Percentiles rank a stretch among this genome's conserved stretches.
Conservation (phyloP, 2,113 vertebrate species). For the Grammomys surdaster region DNA sequence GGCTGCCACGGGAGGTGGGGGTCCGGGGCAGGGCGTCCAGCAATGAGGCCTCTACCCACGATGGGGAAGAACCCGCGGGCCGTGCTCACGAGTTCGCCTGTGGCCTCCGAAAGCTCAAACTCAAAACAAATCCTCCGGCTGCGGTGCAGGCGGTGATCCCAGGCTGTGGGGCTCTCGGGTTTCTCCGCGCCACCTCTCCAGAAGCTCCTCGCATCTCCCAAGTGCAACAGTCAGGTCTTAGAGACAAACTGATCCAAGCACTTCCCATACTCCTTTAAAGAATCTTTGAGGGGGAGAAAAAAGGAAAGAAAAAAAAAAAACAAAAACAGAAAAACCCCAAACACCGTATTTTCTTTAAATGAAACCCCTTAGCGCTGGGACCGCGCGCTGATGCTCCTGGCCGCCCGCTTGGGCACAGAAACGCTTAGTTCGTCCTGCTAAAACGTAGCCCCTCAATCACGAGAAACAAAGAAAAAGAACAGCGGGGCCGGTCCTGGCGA, state of each 20-base stretch:
- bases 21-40: conserved; percentile 56
- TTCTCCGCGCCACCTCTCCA: conserved; percentile 63
- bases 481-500: conserved; percentile 89
- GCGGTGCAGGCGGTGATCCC: conserved; percentile 88
- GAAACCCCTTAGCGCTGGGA: conserved; percentile 85
- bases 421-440: conserved; percentile 78
- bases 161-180: conserved; percentile 79
- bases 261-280: conserved; percentile 82
- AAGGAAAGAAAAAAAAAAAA: background rate
- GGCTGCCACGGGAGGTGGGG: conserved; percentile 83
- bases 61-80: background rate
- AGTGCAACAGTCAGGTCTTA: conserved; percentile 90
- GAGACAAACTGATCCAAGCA: conserved; percentile 88
- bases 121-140: conserved; percentile 77
- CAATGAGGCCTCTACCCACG: conserved; percentile 21
- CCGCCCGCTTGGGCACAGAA: conserved; percentile 80
- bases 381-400: conserved; percentile 85
- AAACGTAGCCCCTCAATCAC: conserved; percentile 81
- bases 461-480: conserved; percentile 81
- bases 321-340: conserved; percentile 76
- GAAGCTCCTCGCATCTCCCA: conserved; percentile 86
- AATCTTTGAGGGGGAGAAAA: conserved; percentile 67
- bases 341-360: conserved; percentile 83
- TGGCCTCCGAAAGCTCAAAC: conserved; percentile 88
- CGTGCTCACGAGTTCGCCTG: background rate